A percentile compares a stretch with the other conserved stretches of the same genome.
Evolutionary conservation across 1,140 invertebrate species (phyloP).

Genomic region (Ylistrum balloti): DNA sequence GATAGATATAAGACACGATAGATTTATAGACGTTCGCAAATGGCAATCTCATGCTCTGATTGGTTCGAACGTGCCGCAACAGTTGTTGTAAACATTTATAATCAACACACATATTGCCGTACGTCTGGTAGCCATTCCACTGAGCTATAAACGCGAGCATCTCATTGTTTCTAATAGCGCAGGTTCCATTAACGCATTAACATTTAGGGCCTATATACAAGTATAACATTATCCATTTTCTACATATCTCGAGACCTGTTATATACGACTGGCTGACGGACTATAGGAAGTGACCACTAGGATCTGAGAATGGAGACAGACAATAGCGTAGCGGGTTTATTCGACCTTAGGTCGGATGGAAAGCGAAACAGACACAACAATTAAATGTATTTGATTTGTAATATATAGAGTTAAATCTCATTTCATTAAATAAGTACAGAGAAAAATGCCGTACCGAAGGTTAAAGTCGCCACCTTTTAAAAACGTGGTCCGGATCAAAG

Average conservation of each 20-base stretch:
- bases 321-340: not conserved
- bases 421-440: conserved; percentile 40
- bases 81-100: conserved; percentile 23
- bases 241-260: not conserved
- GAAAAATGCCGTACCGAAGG: conserved; percentile 26
- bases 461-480: conserved; percentile 38
- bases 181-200: not conserved
- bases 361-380: conserved; percentile 9
- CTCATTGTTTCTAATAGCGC: not conserved
- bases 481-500: not conserved
- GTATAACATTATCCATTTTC: not conserved
- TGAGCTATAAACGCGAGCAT: not conserved
- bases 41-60: conserved; percentile 12
- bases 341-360: not conserved
- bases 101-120: not conserved
- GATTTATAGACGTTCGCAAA: not conserved
- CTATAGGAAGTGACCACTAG: not conserved
- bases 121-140: not conserved
- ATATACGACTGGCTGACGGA: not conserved
- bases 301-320: not conserved
- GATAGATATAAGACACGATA: conserved; percentile 18
- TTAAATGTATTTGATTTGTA: conserved; percentile 26
- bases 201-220: not conserved
- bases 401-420: conserved; percentile 36
- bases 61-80: not conserved